These are phyloP conservation scores for Alloplasta piceator DNA, from an alignment of 2,888 invertebrate species.

Conservation along the genomic window DNA sequence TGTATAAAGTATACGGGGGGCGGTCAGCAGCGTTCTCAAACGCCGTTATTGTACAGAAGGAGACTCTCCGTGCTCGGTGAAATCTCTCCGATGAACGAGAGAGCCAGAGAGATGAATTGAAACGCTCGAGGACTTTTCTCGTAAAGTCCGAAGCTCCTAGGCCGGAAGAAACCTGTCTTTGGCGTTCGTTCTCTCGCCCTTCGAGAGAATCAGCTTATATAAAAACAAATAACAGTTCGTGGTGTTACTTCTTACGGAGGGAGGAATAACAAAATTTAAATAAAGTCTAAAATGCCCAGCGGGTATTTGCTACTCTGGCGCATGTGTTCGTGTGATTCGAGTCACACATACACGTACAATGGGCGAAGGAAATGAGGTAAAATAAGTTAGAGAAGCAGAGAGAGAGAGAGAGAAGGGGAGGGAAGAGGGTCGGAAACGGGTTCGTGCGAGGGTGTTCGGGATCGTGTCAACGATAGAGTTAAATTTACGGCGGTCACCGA, in stretches of 20 bases:
- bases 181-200: conserved; percentile 1
- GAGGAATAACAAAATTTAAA: conserved; percentile 19
- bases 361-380: conserved; percentile 53
- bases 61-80: conserved; percentile 37
- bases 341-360: conserved; percentile 20
- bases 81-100: conserved; percentile 30
- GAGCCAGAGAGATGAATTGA: not conserved
- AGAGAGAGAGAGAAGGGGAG: conserved; percentile 57
- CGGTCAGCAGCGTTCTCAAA: conserved; percentile 44
- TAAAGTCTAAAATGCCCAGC: not conserved
- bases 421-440: conserved; percentile 70
- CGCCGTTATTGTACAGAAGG: conserved; percentile 62
- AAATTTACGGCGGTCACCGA: conserved; percentile 80
- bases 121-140: conserved; percentile 63
- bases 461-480: conserved; percentile 80
- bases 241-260: not conserved
- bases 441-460: conserved; percentile 80
- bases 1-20: conserved; percentile 24
- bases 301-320: not conserved
- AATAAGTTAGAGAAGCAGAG: conserved; percentile 24
- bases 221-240: conserved; percentile 18
- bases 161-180: conserved; percentile 44
- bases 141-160: conserved; percentile 31
- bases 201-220: conserved; percentile 6
- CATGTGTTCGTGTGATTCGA: conserved; percentile 2